Evolutionary conservation across 2,888 invertebrate species (phyloP).

Genomic region (Heteromyza rotundicornis): DNA sequence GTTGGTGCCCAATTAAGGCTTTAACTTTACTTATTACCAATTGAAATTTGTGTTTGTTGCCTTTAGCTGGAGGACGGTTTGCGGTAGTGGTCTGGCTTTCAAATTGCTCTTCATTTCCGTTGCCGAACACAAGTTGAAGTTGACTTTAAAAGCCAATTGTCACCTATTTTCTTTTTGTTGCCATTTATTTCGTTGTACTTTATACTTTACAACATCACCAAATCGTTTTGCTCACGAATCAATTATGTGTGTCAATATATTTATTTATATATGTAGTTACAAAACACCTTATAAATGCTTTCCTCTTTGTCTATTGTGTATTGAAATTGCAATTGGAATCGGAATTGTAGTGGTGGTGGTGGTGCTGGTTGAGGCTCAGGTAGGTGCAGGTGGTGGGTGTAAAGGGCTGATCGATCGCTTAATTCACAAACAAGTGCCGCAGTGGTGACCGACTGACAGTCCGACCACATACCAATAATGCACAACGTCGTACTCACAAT

Average conservation of each 20-base stretch:
- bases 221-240: constrained; percentile 11
- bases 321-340: too few relatives aligned
- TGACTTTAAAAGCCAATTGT: not conserved
- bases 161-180: constrained; percentile 7
- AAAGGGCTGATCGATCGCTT: too few relatives aligned
- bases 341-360: too few relatives aligned
- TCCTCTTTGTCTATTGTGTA: too few relatives aligned
- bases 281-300: constrained; percentile 12
- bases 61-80: constrained; percentile 24
- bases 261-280: too few relatives aligned
- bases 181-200: constrained; percentile 30
- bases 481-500: too few relatives aligned
- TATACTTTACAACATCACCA: constrained; percentile 30
- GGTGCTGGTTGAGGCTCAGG: too few relatives aligned
- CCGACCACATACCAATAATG: too few relatives aligned
- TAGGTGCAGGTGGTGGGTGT: too few relatives aligned
- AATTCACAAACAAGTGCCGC: too few relatives aligned
- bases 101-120: not conserved
- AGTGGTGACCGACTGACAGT: too few relatives aligned
- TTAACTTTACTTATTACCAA: constrained; percentile 1
- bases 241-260: too few relatives aligned
- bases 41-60: constrained; percentile 30
- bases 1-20: not conserved
- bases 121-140: not conserved
- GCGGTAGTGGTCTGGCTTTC: constrained; percentile 22